Conservation (phyloP, 2,113 vertebrate genomes). For the Emydocephalus ijimae region DNA sequence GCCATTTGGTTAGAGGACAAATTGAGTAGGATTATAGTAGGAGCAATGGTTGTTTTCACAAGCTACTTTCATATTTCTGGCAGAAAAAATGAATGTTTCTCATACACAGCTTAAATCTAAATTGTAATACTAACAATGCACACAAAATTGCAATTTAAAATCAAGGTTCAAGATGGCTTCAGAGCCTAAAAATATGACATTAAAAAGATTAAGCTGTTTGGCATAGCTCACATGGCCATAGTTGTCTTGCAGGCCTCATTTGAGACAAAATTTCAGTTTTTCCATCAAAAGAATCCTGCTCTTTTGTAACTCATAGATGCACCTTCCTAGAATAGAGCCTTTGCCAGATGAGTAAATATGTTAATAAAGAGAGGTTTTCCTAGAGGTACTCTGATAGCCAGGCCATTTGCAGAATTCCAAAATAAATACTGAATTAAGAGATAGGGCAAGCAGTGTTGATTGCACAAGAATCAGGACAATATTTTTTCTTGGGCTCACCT, state of each 20-base stretch:
- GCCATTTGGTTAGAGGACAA: background rate
- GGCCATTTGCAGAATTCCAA: background rate
- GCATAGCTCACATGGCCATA: background rate
- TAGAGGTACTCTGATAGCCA: background rate
- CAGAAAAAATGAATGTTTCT: background rate
- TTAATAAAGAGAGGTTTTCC: background rate
- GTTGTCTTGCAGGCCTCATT: background rate
- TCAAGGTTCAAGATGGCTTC: background rate
- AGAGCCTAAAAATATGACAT: background rate
- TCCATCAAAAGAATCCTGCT: background rate
- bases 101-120: background rate
- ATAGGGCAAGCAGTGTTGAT: background rate
- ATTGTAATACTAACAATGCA: background rate
- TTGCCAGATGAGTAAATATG: background rate
- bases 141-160: background rate
- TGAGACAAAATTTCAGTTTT: background rate
- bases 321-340: background rate
- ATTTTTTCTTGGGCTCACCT: background rate
- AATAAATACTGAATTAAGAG: background rate
- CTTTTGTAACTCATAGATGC: background rate
- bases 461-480: background rate
- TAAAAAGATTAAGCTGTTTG: too few relatives aligned
- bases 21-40: background rate
- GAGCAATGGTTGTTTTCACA: background rate
- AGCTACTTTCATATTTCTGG: background rate